Percentiles rank a stretch among this genome's conserved stretches.
Evolutionary conservation across 2,113 vertebrate species (phyloP).

Genomic region (Poecilia latipinna): DNA sequence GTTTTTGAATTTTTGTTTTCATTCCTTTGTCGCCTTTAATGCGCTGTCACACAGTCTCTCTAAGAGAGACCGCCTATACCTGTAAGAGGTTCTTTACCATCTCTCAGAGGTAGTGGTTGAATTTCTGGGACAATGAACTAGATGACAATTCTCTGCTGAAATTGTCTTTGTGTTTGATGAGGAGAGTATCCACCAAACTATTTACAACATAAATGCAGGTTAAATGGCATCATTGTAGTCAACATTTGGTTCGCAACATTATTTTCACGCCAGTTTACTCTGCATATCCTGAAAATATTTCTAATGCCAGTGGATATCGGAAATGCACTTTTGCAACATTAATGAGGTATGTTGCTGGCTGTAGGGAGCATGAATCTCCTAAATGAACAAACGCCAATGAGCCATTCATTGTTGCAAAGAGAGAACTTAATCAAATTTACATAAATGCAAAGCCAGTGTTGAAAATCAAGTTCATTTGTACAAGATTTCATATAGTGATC

Average conservation of each 20-base stretch:
- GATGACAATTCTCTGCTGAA: slow-evolving; percentile 36
- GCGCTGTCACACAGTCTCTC: slow-evolving; percentile 51
- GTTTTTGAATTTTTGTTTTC: slow-evolving; percentile 44
- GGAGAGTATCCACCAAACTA: slow-evolving; percentile 34
- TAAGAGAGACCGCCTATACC: slow-evolving; percentile 46
- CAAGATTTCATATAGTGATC: slow-evolving; percentile 27
- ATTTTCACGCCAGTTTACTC: slow-evolving; percentile 6
- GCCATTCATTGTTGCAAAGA: slow-evolving; percentile 21
- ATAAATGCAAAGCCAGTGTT: slow-evolving; percentile 44
- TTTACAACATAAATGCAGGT: slow-evolving; percentile 13
- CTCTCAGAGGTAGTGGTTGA: slow-evolving; percentile 49
- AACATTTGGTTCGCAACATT: slow-evolving; percentile 13
- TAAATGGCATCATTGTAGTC: slow-evolving; percentile 14
- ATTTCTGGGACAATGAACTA: slow-evolving; percentile 47
- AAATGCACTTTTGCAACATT: slow-evolving; percentile 34
- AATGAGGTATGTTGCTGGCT: slow-evolving; percentile 38
- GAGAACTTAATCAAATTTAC: slow-evolving; percentile 36
- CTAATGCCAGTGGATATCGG: slow-evolving; percentile 18
- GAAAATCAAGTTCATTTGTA: slow-evolving; percentile 23
- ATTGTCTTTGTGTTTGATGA: slow-evolving; percentile 37
- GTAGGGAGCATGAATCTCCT: slow-evolving; percentile 32
- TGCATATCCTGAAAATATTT: slow-evolving; percentile 23
- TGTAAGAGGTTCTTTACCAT: slow-evolving; percentile 53
- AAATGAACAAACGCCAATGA: slow-evolving; percentile 58
- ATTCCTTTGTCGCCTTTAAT: slow-evolving; percentile 54